Evolutionary conservation across 1,140 invertebrate species (phyloP), one percentile per base, ranked within the genome.

Genomic region (Pseudomyrmex sp.): DNA sequence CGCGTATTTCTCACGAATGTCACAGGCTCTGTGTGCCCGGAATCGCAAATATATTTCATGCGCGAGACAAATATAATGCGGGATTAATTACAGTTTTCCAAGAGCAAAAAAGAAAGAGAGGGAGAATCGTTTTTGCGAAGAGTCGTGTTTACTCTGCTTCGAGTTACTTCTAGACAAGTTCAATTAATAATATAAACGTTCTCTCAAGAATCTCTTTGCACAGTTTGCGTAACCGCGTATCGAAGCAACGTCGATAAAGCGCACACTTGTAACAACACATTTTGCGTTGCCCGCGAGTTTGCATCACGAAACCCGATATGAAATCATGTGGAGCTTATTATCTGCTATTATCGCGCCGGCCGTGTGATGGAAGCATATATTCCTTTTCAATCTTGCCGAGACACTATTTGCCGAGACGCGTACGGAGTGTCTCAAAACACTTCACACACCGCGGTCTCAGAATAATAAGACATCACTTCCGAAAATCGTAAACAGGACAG

Each of bases 251-350:
- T 46, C 15, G 52, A 69, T 69, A 26, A 70, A 58, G 15, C 15
- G 66, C 8, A 58, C 66, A 80, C 54, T 80, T 80, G 76, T 80
- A 59, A 70, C 76, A 80, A 80, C 76, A 80, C 15, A 59, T 35
- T 70, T 26, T 18, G 15, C 9, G 15, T 44, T 18, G 10, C 48
- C 13, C 35, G 35, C 35, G 44, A 35, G 56, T 80, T 80, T 72
- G 66, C 66, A 80, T 70, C 20, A 10, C 54, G 66, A 72, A 12
- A 54, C 50, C 8, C 66, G 46, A 76, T 35, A 46, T 46, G 44
- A 66, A 75, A 62, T 48, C 46, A 76, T 52, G 48, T 44, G 62
- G 18, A 66, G 61, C 48, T 76, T 46, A 66, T 76, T 76, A 76
- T 76, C 48, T 44, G 15, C n/a, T 12, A 62, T n/a, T 70, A 79